A percentile compares a stretch with the other conserved stretches of the same genome.
phyloP scores from a whole-genome alignment of 2,797 vertebrate species.

The Melanogrammus aeglefinus region DNA sequence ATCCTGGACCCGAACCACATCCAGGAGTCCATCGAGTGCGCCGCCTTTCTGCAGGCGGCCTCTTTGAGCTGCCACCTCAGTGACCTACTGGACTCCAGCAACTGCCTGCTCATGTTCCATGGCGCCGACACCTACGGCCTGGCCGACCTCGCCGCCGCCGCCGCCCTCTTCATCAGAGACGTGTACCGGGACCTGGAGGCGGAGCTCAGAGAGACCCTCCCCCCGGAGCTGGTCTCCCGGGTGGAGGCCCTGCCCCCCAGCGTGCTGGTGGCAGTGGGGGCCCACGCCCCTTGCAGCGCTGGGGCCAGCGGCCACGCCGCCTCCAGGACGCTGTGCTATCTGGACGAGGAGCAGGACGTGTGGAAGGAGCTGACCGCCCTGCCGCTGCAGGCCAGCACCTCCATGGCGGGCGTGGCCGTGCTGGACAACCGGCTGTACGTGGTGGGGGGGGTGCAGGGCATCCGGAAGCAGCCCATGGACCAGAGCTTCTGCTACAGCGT shows the following conservation, averaged over 20 bases:
- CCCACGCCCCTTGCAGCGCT: slow-evolving; percentile 50
- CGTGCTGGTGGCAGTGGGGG: slow-evolving; percentile 77
- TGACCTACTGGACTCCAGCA: slow-evolving; percentile 81
- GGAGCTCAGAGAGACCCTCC: slow-evolving; percentile 67
- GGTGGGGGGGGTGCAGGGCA: slow-evolving; percentile 83
- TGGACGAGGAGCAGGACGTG: slow-evolving; percentile 80
- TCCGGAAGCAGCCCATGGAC: slow-evolving; percentile 82
- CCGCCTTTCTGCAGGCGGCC: slow-evolving; percentile 85
- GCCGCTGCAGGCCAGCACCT: slow-evolving; percentile 84
- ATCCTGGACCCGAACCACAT: slow-evolving; percentile 78
- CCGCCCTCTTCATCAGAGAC: slow-evolving; percentile 84
- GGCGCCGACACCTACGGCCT: slow-evolving; percentile 84
- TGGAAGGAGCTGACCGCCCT: slow-evolving; percentile 88
- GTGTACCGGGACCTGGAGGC: slow-evolving; percentile 74
- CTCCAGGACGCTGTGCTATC: slow-evolving; percentile 85
- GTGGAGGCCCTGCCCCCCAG: slow-evolving; percentile 81
- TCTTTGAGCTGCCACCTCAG: slow-evolving; percentile 78
- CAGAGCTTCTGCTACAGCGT: slow-evolving; percentile 84
- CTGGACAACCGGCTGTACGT: slow-evolving; percentile 89
- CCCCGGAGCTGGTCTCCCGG: slow-evolving; percentile 77
- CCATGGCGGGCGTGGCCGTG: slow-evolving; percentile 86
- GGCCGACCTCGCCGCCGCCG: slow-evolving; percentile 74
- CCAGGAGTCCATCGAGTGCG: slow-evolving; percentile 85
- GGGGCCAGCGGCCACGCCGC: slow-evolving; percentile 41
- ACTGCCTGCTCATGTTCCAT: slow-evolving; percentile 88